phyloP scores from a whole-genome alignment of 1,140 invertebrate genomes.

The Heliconius himera region DNA sequence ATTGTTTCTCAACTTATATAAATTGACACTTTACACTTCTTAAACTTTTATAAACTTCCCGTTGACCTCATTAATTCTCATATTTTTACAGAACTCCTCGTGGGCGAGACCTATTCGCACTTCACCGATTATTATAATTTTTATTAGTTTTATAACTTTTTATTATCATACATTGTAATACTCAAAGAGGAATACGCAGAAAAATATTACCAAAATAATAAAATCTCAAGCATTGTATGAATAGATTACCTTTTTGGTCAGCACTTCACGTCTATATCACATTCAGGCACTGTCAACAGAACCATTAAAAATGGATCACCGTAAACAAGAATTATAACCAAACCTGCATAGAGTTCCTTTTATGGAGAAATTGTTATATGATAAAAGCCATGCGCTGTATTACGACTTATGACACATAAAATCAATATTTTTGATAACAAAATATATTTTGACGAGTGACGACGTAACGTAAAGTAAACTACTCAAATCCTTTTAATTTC shows the following conservation, averaged over 20 bases:
- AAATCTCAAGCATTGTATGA: neutral
- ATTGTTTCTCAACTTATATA: no score
- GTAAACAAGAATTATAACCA: conserved; percentile 77
- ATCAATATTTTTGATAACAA: neutral
- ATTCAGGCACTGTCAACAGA: conserved; percentile 7
- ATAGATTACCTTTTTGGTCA: neutral
- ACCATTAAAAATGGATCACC: conserved; percentile 73
- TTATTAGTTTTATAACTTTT: no score
- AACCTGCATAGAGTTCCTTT: conserved; percentile 71
- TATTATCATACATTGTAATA: no score
- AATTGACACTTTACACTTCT: no score
- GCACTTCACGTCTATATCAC: neutral
- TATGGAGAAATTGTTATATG: conserved; percentile 55
- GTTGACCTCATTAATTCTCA: no score
- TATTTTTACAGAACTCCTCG: no score
- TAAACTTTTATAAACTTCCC: no score
- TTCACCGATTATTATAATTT: no score
- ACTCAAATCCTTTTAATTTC: neutral
- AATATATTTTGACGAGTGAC: conserved; percentile 21
- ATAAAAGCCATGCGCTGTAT: conserved; percentile 56
- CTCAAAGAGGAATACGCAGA: neutral
- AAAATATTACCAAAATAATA: neutral
- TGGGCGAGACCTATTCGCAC: no score
- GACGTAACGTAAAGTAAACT: neutral
- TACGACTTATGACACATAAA: neutral